Conservation (phyloP, 2,113 vertebrate genomes). For the Damaliscus lunatus region DNA sequence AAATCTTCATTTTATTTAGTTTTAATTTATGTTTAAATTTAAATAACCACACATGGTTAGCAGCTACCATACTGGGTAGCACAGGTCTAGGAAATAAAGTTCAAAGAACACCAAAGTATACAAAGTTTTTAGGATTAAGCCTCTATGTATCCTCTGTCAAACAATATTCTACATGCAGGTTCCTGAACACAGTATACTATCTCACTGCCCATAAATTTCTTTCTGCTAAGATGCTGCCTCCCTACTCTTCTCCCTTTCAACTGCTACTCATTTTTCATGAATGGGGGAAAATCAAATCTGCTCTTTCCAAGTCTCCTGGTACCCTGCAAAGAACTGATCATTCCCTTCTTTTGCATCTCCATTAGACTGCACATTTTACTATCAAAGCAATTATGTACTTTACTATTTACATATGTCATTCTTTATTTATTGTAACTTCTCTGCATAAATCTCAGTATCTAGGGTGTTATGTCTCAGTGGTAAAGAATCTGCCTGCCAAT, state of each 20-base stretch:
- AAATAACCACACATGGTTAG: neutral
- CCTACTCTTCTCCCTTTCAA: neutral
- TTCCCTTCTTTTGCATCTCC: neutral
- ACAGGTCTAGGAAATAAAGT: neutral
- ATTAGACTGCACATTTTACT: neutral
- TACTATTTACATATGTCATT: neutral
- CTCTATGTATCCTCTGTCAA: neutral
- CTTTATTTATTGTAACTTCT: neutral
- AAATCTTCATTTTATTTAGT: conserved; percentile 16
- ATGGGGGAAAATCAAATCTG: neutral
- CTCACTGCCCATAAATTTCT: neutral
- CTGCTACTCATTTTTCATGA: neutral
- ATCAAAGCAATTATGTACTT: neutral
- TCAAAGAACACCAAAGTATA: neutral
- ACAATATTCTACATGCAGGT: neutral
- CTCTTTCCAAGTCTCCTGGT: neutral
- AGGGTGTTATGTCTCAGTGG: neutral
- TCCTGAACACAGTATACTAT: neutral
- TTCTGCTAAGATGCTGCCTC: neutral
- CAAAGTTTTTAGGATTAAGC: neutral
- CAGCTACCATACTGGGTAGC: neutral
- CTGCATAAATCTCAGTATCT: neutral
- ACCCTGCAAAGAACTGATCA: neutral
- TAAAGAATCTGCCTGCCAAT: neutral
- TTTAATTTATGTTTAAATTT: neutral